Evolutionary conservation across 2,888 invertebrate species (phyloP).

Genomic region (Apamea monoglypha): DNA sequence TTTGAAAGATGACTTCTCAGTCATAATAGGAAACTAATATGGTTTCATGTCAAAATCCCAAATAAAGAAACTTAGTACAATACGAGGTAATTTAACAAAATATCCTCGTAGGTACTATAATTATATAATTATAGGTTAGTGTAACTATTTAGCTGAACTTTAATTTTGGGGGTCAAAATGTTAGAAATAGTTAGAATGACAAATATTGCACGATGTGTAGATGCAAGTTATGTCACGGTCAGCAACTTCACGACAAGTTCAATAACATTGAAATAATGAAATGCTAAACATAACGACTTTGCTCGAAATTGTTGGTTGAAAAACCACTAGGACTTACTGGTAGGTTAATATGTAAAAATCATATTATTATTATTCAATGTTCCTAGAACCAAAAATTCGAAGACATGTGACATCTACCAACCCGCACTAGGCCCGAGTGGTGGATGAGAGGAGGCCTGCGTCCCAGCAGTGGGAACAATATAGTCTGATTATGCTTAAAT

Average conservation of each 20-base stretch:
- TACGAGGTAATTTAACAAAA: background rate
- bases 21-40: background rate
- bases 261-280: slow-evolving; percentile 32
- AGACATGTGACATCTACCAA: too few species aligned
- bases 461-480: too few species aligned
- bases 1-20: background rate
- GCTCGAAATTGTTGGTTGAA: background rate
- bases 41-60: background rate
- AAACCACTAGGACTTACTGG: background rate
- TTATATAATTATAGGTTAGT: too few species aligned
- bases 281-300: slow-evolving; percentile 4
- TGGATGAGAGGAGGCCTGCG: too few species aligned
- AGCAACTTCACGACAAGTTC: slow-evolving; percentile 28
- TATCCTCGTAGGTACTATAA: background rate
- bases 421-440: too few species aligned
- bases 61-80: background rate
- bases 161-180: slow-evolving; percentile 20
- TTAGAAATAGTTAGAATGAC: slow-evolving; percentile 4
- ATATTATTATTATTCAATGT: background rate
- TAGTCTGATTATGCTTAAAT: too few species aligned
- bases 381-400: too few species aligned
- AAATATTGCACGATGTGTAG: slow-evolving; percentile 43
- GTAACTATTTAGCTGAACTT: too few species aligned
- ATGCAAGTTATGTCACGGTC: slow-evolving; percentile 37
- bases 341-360: background rate